Percentiles rank a stretch among this genome's conserved stretches.
Evolutionary conservation across 2,113 vertebrate genomes (phyloP).

Genomic region (Caloenas nicobarica): DNA sequence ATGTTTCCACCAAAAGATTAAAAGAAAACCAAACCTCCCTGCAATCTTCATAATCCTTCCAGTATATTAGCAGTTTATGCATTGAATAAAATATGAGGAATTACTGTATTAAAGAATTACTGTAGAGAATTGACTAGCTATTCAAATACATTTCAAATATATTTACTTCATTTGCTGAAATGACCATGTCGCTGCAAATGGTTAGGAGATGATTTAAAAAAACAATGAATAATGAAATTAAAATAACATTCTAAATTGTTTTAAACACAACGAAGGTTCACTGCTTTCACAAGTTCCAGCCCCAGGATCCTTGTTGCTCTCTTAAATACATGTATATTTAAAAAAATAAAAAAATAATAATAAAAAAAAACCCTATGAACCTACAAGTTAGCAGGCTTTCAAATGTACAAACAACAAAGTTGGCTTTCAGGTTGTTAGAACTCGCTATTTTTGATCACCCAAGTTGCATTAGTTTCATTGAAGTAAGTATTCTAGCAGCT

Average conservation of each 20-base stretch:
- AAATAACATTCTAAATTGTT: slow-evolving; percentile 25
- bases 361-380: background rate
- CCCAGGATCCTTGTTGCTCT: background rate
- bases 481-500: background rate
- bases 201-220: slow-evolving; percentile 69
- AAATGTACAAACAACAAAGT: background rate
- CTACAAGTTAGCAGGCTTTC: background rate
- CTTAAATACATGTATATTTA: background rate
- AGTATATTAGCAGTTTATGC: slow-evolving; percentile 72
- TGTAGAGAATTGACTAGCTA: slow-evolving; percentile 55
- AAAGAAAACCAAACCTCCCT: background rate
- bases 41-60: slow-evolving; percentile 69
- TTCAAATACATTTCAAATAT: slow-evolving; percentile 16
- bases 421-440: background rate
- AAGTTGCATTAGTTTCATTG: background rate
- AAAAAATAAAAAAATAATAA: background rate
- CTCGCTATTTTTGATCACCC: background rate
- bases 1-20: slow-evolving; percentile 43
- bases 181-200: slow-evolving; percentile 72
- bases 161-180: slow-evolving; percentile 73
- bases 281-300: background rate
- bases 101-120: slow-evolving; percentile 75
- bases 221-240: slow-evolving; percentile 58
- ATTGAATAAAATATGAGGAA: slow-evolving; percentile 74
- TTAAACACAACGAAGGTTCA: background rate